Evolutionary conservation across 2,888 invertebrate genomes (phyloP), one percentile per base, ranked within the genome.

Genomic region (Leptothorax acervorum): DNA sequence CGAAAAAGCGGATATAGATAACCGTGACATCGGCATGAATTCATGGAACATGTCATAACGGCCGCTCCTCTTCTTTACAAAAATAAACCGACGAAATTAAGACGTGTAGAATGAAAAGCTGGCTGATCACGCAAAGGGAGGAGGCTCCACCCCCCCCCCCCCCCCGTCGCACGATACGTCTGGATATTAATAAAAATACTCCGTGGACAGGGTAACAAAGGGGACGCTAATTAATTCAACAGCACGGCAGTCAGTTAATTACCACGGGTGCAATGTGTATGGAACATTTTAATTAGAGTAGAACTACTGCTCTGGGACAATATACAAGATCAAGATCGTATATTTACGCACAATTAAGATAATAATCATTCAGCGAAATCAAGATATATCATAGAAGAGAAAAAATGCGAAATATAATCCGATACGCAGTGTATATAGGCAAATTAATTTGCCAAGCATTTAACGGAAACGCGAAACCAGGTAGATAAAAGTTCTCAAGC

Each of bases 71-170:
- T 87, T 89, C 86, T 82, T 86, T 66, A 70, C 76, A 51, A 76
- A 88, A 88, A 90, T 90, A 90, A 89, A 74, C 48, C 48, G 42
- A 85, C 15, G 70, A 83, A 90, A 90, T 82, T 89, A 83, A 85
- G 73, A 63, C 89, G 39, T 82, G 65, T 74, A 75, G 57, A 87
- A 87, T 87, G 90, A 85, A 90, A 90, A 87, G 74, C 73, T 85
- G 87, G 87, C 83, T 18, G 45, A 39, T 60, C 88, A 88, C 74
- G 81, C 71, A 73, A 70, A 42, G 51, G 3, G 48, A 70, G 0
- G 57, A 9, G 45, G 57, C 82, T 78, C 51, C 75, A 83, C 70
- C 45, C 66, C 35, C 35, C 35, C 35, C 35, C 5, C 35, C 35
- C 35, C 66, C 70, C 57, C 55, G 57, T 83, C 82, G 51, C 45